Base-by-base conservation (phyloP, 1,140 invertebrate genomes). In the Polyergus mexicanus region DNA sequence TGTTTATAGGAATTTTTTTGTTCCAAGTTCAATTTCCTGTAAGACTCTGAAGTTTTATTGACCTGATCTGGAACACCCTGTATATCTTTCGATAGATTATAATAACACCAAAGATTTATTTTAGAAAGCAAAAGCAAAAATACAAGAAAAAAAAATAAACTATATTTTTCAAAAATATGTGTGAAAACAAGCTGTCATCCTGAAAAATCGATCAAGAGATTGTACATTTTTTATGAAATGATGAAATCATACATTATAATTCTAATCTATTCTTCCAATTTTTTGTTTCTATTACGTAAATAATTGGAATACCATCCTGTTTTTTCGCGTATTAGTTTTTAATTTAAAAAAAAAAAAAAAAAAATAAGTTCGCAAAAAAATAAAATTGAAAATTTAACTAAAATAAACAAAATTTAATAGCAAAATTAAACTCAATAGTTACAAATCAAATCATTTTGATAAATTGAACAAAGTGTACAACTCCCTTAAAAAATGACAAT, bases 391-490 rank as follows among this genome's bases (percentile, higher is more conserved):
- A 41, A n/a, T 35, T 62, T 38, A 10, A 28, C 25, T 28, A 28
- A 28, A 28, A 28, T 28, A 1, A 28, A 38, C 0, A 66, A 47
- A 54, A 38, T 13, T 47, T 28, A 51, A 68, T 44, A n/a, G n/a
- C 35, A 80, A 68, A 51, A 84, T 47, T 56, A 47, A 4, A 76
- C 22, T 44, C 35, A 85, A 74, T 75, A 28, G 0, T 75, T 76
- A 32, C 63, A 78, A 35, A 32, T 3, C 0, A 38, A 25, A 35
- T 65, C 41, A 75, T 25, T 56, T 80, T 38, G 22, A 25, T 7
- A 54, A 5, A 28, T 77, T 19, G 22, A 65, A 44, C 41, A 44
- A 51, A 65, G 11, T 66, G 16, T 51, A 68, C 44, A 60, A 58
- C 16, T 38, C 11, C 32, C 22, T 56, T 7, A n/a, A 56, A 19